phyloP scores from a whole-genome alignment of 2,888 invertebrate genomes.

The Tortricodes alternella region DNA sequence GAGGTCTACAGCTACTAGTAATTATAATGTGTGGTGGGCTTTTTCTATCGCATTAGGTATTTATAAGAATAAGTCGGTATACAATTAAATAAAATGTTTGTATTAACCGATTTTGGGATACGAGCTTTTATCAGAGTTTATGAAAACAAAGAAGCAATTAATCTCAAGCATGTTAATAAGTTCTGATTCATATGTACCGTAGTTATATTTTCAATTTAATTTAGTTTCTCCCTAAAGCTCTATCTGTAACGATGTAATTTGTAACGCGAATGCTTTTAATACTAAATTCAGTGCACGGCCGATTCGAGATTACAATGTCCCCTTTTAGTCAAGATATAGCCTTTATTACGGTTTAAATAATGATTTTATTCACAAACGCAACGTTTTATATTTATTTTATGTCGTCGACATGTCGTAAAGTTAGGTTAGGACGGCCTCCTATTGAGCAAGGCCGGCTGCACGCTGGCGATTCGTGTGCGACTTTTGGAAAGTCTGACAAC shows the following conservation, averaged over 20 bases:
- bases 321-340: slow-evolving; percentile 25
- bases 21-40: too few species aligned
- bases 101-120: too few species aligned
- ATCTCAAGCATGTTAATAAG: too few species aligned
- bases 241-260: slow-evolving; percentile 3
- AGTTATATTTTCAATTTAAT: too few species aligned
- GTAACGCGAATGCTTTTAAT: slow-evolving; percentile 6
- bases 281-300: slow-evolving; percentile 24
- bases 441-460: slow-evolving; percentile 22
- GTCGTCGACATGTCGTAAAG: slow-evolving; percentile 33
- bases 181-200: too few species aligned
- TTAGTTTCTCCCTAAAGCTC: neutral
- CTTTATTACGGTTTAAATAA: slow-evolving; percentile 35
- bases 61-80: too few species aligned
- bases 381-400: slow-evolving; percentile 33
- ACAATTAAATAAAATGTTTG: too few species aligned
- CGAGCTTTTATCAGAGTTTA: too few species aligned
- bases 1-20: too few species aligned
- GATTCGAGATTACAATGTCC: slow-evolving; percentile 22
- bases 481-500: too few species aligned
- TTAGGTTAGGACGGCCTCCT: slow-evolving; percentile 30
- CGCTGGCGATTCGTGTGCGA: slow-evolving; percentile 1
- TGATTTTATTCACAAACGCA: slow-evolving; percentile 34
- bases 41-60: too few species aligned
- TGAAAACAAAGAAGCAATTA: too few species aligned